Conservation (phyloP, 2,113 vertebrate genomes). For the Ursus arctos region DNA sequence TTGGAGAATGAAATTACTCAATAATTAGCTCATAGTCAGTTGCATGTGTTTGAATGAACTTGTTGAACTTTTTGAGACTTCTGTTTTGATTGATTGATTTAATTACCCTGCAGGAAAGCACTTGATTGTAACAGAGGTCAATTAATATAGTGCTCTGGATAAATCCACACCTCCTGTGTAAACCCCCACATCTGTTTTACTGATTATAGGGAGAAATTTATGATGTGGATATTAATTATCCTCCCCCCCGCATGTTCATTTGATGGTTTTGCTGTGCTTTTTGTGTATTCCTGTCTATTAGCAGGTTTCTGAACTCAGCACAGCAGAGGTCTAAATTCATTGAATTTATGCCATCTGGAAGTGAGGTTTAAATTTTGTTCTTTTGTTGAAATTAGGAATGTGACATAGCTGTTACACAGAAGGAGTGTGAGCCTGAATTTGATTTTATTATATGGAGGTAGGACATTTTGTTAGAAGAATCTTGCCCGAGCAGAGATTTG, state of each 20-base stretch:
- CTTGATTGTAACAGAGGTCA: slow-evolving; percentile 4
- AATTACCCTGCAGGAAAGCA: slow-evolving; percentile 45
- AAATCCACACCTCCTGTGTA: background rate
- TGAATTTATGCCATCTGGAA: slow-evolving; percentile 58
- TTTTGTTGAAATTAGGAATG: slow-evolving; percentile 61
- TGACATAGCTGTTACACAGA: slow-evolving; percentile 49
- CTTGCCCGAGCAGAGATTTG: slow-evolving; percentile 63
- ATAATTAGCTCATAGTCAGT: slow-evolving; percentile 32
- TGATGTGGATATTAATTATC: background rate
- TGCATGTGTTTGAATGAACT: slow-evolving; percentile 42
- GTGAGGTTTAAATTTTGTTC: slow-evolving; percentile 66
- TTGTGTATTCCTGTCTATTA: background rate
- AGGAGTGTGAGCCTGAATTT: slow-evolving; percentile 5
- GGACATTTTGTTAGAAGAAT: slow-evolving; percentile 58
- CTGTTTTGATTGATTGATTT: slow-evolving; percentile 62
- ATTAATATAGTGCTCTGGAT: background rate
- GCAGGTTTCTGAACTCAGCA: slow-evolving; percentile 45
- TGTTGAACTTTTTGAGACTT: slow-evolving; percentile 47
- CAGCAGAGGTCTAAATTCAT: slow-evolving; percentile 10
- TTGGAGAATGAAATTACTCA: slow-evolving; percentile 53
- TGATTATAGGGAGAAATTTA: background rate
- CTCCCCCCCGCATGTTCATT: background rate
- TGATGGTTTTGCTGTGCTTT: slow-evolving; percentile 27
- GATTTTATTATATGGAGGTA: slow-evolving; percentile 40
- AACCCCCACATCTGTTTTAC: background rate